Base-by-base conservation (phyloP, 2,888 invertebrate genomes). In the Dysmachus trigonus region DNA sequence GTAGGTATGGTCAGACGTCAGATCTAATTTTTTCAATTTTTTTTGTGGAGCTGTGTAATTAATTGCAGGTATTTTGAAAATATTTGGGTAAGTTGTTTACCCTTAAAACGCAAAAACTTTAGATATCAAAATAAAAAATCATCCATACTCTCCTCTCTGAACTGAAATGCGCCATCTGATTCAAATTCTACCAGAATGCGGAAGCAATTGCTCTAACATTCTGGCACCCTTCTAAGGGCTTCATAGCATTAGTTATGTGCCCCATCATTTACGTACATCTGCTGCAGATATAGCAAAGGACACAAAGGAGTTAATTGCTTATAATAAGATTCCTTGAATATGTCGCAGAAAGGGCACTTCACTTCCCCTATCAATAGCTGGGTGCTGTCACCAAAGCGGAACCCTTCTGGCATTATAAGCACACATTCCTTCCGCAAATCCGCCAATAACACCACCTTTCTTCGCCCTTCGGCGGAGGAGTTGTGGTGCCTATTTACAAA, bases 301-400 rank as follows among this genome's bases (percentile, higher is more conserved):
- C 47, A 77, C 41, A 77, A 77, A 47, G 30, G 77, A 77, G 27
- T 47, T 77, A 77, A 77, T 77, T 77, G 77, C 41, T 27, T 38
- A 22, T 30, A 47, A 22, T 30, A 47, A 41, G 62, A 77, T 47
- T 22, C 30, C 47, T 27, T 47, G 77, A 27, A 77, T 27, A 10
- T 77, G 77, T n/a, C 47, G 18, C 38, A 76, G 38, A 47, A 18
- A 74, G 38, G 41, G 41, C 10, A 47, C 30, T 77, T 47, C 10
- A 47, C 30, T 77, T 47, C 30, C 62, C 62, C 27, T 62, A 62
- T 62, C 27, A 27, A 27, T 62, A 8, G 6, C 41, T 41, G 41
- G 41, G 41, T 41, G 41, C 41, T 41, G 2, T 8, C 41, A 8
- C 27, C 27, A 62, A 27, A 10, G 18, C 22, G 62, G 22, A 62